phyloP scores from a whole-genome alignment of 2,888 invertebrate genomes.

The Monochamus alternatus region DNA sequence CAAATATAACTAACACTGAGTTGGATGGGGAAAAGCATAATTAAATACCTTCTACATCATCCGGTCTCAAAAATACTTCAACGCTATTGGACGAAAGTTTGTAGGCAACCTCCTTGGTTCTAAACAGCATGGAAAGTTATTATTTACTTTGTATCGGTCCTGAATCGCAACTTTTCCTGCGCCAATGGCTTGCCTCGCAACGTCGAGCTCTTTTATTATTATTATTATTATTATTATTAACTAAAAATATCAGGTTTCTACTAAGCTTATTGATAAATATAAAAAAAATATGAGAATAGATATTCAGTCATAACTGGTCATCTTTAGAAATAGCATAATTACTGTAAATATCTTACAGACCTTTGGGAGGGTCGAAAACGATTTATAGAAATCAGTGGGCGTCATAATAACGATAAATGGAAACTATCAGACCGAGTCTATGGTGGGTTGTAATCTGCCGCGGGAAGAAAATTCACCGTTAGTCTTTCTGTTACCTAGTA shows the following conservation, averaged over 20 bases:
- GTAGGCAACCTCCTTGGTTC: too few relatives aligned
- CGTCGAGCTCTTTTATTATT: too few relatives aligned
- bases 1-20: too few relatives aligned
- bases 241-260: not conserved
- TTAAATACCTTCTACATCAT: too few relatives aligned
- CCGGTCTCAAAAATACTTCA: too few relatives aligned
- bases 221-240: too few relatives aligned
- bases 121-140: too few relatives aligned
- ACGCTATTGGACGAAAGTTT: too few relatives aligned
- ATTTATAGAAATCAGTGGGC: slow-evolving; percentile 8
- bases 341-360: not conserved
- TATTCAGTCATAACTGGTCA: not conserved
- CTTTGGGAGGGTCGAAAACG: not conserved
- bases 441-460: not conserved
- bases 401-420: slow-evolving; percentile 8
- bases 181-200: too few relatives aligned
- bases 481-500: not conserved
- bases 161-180: too few relatives aligned
- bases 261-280: not conserved
- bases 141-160: too few relatives aligned
- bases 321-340: not conserved
- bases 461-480: slow-evolving; percentile 8
- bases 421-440: slow-evolving; percentile 9
- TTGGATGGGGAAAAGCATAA: too few relatives aligned
- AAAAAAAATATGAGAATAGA: not conserved